Conservation (phyloP, 2,113 vertebrate species). For the Nycticryphes semicollaris region DNA sequence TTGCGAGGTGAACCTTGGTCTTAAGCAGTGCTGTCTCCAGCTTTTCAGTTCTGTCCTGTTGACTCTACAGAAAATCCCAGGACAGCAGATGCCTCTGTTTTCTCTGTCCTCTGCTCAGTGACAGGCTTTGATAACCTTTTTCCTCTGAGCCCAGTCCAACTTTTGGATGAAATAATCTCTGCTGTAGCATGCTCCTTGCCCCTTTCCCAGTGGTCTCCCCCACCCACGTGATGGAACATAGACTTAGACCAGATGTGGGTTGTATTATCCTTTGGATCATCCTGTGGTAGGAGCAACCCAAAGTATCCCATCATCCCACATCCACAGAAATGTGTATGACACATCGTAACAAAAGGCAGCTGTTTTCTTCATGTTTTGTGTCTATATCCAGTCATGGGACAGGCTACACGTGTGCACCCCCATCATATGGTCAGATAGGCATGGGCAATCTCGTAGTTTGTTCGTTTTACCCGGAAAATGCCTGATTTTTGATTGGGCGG, state of each 20-base stretch:
- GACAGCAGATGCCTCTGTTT: not conserved
- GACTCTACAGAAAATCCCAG: not conserved
- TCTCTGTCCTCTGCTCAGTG: not conserved
- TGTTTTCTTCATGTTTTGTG: not conserved
- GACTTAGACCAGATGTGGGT: not conserved
- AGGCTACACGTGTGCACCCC: not conserved
- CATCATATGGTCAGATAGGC: not conserved
- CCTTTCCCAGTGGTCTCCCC: not conserved
- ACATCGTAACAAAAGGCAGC: not conserved
- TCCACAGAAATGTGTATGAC: rapidly evolving
- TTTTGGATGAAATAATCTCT: not conserved
- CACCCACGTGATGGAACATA: not conserved
- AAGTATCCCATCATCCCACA: not conserved
- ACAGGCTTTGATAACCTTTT: not conserved
- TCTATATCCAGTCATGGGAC: too few relatives aligned
- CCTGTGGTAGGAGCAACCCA: not conserved
- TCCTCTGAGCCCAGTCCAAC: not conserved
- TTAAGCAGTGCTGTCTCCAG: not conserved
- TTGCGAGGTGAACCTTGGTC: not conserved
- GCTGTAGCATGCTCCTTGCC: not conserved
- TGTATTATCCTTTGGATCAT: not conserved
- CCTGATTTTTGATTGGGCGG: not conserved
- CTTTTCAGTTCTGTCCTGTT: not conserved
- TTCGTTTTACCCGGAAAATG: not conserved
- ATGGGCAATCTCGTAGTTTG: not conserved